A percentile compares a stretch with the other conserved stretches of the same genome.
Conservation (phyloP, 2,797 vertebrate genomes). For the Acanthurus leucopareius region DNA sequence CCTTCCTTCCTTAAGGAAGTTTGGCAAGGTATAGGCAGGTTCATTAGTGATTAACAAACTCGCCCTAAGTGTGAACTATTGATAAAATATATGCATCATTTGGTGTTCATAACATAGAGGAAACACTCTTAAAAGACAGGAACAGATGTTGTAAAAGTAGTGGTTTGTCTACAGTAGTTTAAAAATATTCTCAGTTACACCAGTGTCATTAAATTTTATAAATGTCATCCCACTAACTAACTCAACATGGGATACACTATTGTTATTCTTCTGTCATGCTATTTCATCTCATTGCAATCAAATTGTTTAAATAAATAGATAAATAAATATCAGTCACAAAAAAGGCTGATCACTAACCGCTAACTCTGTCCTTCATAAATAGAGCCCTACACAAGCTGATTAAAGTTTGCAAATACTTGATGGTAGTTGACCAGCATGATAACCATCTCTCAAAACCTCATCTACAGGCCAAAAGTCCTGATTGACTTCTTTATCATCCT, state of each 20-base stretch:
- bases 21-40: not conserved
- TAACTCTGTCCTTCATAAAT: not conserved
- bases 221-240: too few species aligned
- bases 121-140: too few species aligned
- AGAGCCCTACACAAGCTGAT: too few species aligned
- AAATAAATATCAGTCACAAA: too few species aligned
- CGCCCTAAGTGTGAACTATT: not conserved
- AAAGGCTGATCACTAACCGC: not conserved
- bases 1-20: slow-evolving; percentile 1
- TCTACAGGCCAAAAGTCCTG: slow-evolving; percentile 4
- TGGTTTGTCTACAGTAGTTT: too few species aligned
- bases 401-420: slow-evolving; percentile 1
- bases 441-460: slow-evolving; percentile 8
- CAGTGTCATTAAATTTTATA: too few species aligned
- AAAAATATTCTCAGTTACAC: too few species aligned
- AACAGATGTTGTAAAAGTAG: too few species aligned
- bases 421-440: slow-evolving; percentile 2
- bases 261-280: too few species aligned
- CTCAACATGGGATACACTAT: too few species aligned
- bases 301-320: too few species aligned
- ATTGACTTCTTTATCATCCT: slow-evolving; percentile 12
- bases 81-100: not conserved
- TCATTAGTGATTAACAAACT: not conserved
- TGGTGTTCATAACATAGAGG: not conserved
- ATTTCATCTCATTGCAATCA: too few species aligned